Evolutionary conservation across 2,113 vertebrate species (phyloP).

Genomic region (Lepus americanus): DNA sequence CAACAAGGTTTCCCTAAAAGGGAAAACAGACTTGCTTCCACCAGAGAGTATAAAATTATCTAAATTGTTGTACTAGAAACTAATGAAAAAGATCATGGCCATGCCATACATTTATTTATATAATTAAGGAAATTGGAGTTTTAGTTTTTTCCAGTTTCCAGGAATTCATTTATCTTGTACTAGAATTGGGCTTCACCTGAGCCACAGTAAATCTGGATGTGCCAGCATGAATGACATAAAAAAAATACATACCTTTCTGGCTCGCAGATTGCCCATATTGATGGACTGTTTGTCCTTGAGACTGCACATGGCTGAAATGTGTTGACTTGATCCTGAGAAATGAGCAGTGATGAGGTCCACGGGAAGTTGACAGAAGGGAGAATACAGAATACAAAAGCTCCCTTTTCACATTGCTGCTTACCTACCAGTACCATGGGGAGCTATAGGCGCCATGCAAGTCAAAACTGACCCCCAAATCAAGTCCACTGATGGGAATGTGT

Average conservation of each 20-base stretch:
- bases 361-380: neutral
- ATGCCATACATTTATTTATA: neutral
- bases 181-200: neutral
- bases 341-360: neutral
- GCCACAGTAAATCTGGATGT: neutral
- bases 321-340: neutral
- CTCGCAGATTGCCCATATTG: neutral
- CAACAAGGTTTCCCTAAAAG: neutral
- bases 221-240: neutral
- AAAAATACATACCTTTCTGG: neutral
- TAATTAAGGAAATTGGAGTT: neutral
- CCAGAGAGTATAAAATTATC: neutral
- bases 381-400: neutral
- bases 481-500: neutral
- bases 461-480: neutral
- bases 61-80: neutral
- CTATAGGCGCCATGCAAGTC: rapidly evolving
- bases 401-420: neutral
- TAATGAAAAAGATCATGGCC: neutral
- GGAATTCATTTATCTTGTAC: neutral
- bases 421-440: neutral
- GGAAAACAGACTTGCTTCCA: neutral
- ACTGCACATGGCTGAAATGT: neutral
- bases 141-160: neutral
- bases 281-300: neutral